A percentile compares a stretch with the other conserved stretches of the same genome.
Evolutionary conservation across 2,888 invertebrate genomes (phyloP).

Genomic region (Clostera curtula): DNA sequence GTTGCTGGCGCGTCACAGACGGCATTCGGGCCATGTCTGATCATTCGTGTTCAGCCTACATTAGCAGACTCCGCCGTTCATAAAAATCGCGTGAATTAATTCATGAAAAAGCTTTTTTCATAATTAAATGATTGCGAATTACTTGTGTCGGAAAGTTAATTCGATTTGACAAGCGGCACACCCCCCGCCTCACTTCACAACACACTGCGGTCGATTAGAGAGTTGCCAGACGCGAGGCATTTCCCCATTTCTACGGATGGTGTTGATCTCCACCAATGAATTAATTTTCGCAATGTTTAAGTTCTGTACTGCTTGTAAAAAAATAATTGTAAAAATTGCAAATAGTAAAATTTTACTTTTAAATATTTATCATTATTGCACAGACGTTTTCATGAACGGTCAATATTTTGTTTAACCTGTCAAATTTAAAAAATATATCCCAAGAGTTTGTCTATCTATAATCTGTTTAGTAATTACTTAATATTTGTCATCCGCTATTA

Average conservation of each 20-base stretch:
- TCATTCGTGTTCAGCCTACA: conserved; percentile 31
- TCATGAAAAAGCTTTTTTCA: conserved; percentile 48
- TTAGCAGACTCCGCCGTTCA: conserved; percentile 27
- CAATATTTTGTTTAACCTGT: too few species aligned
- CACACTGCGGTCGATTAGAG: conserved; percentile 54
- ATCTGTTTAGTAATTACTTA: too few species aligned
- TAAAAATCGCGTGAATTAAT: conserved; percentile 38
- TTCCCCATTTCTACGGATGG: conserved; percentile 26
- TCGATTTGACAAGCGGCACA: conserved; percentile 55
- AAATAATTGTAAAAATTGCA: too few species aligned
- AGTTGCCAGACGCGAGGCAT: conserved; percentile 38
- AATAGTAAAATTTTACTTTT: too few species aligned
- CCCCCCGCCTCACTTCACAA: conserved; percentile 37
- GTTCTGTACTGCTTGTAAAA: too few species aligned
- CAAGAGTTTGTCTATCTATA: too few species aligned
- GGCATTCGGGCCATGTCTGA: conserved; percentile 11
- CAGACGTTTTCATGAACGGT: too few species aligned
- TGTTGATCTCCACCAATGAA: too few species aligned
- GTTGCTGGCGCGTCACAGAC: conserved; percentile 17
- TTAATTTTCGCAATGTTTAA: too few species aligned
- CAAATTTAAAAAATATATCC: too few species aligned
- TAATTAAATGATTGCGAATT: conserved; percentile 46
- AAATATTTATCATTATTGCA: too few species aligned
- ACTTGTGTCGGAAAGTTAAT: conserved; percentile 41
- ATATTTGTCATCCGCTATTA: too few species aligned